Conservation (phyloP, 2,888 invertebrate genomes). For the Parnassius glacialis region DNA sequence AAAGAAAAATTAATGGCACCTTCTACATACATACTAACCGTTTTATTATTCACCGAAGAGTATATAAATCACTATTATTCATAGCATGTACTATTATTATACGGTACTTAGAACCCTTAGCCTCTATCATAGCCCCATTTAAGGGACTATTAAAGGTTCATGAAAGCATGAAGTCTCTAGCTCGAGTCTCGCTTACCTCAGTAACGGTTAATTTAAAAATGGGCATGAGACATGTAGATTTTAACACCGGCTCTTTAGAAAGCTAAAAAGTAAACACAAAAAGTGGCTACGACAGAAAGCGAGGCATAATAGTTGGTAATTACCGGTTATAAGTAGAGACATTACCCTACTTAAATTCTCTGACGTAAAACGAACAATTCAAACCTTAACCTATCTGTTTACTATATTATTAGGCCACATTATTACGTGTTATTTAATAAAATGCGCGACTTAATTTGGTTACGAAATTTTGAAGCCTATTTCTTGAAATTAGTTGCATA, state of each 20-base stretch:
- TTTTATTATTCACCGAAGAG: neutral
- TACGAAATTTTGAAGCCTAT: too few relatives aligned
- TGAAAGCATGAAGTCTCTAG: conserved; percentile 11
- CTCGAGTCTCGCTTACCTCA: conserved; percentile 15
- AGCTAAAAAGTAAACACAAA: conserved; percentile 22
- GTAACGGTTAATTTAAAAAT: conserved; percentile 24
- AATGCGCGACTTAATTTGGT: too few relatives aligned
- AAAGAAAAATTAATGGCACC: neutral
- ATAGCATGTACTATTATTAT: conserved; percentile 3
- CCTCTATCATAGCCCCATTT: conserved; percentile 10
- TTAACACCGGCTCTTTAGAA: conserved; percentile 23
- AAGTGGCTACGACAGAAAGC: conserved; percentile 18
- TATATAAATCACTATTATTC: neutral
- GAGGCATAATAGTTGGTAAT: conserved; percentile 21
- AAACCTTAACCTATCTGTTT: conserved; percentile 17
- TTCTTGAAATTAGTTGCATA: too few relatives aligned
- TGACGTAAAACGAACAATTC: conserved; percentile 22
- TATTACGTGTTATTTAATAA: too few relatives aligned
- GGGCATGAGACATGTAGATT: conserved; percentile 22
- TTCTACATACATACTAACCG: neutral
- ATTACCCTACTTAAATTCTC: conserved; percentile 21
- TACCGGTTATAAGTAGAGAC: conserved; percentile 24
- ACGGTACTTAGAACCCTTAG: conserved; percentile 6
- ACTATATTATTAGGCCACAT: neutral
- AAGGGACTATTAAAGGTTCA: conserved; percentile 18